Evolutionary conservation across 2,113 vertebrate species (phyloP).

Genomic region (Otis tarda): DNA sequence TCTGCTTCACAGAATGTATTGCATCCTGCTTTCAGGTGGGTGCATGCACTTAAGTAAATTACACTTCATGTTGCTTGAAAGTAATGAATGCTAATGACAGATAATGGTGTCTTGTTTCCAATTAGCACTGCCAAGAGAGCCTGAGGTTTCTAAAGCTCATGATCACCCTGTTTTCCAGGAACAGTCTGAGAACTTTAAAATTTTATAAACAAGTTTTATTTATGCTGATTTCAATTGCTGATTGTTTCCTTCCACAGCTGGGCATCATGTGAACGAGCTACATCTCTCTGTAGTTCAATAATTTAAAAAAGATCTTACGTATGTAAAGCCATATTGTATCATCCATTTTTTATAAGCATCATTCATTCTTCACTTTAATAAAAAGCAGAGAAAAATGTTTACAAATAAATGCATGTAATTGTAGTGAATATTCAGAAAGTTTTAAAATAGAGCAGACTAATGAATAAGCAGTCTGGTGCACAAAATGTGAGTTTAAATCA

Average conservation of each 20-base stretch:
- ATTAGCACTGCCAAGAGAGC: constrained; percentile 36
- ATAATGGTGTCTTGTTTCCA: constrained; percentile 58
- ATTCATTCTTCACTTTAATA: background rate
- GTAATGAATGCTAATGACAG: constrained; percentile 63
- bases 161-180: constrained; percentile 36
- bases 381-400: background rate
- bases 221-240: constrained; percentile 35
- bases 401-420: background rate
- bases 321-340: background rate
- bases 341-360: background rate
- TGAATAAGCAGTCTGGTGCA: background rate
- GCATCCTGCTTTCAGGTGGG: constrained; percentile 37
- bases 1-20: background rate
- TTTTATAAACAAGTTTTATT: constrained; percentile 31
- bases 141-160: constrained; percentile 25
- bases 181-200: constrained; percentile 38
- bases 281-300: background rate
- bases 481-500: background rate
- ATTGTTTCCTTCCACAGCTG: constrained; percentile 4
- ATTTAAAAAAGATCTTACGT: background rate
- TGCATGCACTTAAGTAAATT: constrained; percentile 53
- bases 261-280: background rate
- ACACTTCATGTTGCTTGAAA: constrained; percentile 2
- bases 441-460: background rate
- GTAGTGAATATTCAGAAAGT: background rate